Evolutionary conservation across 2,797 vertebrate species (phyloP), one percentile per base, ranked within the genome.

Genomic region (Pangasius krempfi): DNA sequence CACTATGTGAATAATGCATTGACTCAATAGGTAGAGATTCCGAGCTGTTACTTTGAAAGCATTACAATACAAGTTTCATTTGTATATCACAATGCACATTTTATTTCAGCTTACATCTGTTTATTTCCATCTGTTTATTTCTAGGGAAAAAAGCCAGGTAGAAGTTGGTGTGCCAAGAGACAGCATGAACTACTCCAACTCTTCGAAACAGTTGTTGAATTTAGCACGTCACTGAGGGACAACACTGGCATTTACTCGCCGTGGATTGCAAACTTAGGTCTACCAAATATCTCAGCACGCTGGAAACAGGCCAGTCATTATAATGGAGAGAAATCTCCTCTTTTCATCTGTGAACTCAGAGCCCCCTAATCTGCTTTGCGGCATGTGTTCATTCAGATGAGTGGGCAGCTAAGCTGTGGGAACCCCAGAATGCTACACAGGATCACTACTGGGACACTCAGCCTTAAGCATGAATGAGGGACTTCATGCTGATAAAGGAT

Each of bases 201-300:
- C 91, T 91, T 83, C 79, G 87, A 80, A 87, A 89, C 79, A 88
- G 89, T 78, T 94, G 93, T 87, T 92, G 92, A 95, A 95, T 96
- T 92, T 94, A 91, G 91, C 95, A 92, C 87, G 93, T 93, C 88
- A 80, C 92, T 92, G 95, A 94, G 84, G 89, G 88, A n/a, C 89
- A 94, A 93, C 92, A 94, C 85, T 93, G 90, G 91, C 90, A 91
- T 94, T 93, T 89, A 89, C 92, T 87, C 81, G 92, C 88, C 89
- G 92, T 86, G 78, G 40, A 75, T 79, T 12, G 50, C 72, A 56
- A 56, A 91, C 56, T 89, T 58, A 84, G 64, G 18, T 86, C 79
- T 73, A 88, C 62, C 85, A 90, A 33, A 85, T 86, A 84, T 84
- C 85, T 91, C 60, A 87, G 86, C 89, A 62, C 33, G 54, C 54